Evolutionary conservation across 2,797 vertebrate genomes (phyloP).

Genomic region (Tinamus major): DNA sequence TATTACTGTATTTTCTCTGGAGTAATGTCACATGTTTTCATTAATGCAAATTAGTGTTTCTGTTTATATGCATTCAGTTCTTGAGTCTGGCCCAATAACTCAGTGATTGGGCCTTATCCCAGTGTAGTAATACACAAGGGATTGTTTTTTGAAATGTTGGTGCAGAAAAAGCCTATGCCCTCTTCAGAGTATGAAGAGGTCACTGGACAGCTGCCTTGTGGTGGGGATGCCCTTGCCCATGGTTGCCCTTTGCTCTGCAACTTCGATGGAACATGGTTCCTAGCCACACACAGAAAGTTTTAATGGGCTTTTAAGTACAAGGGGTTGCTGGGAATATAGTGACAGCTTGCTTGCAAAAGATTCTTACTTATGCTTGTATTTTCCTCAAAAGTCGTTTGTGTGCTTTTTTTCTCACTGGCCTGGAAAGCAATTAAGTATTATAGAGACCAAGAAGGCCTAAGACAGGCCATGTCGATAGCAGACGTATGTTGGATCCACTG

Average conservation of each 20-base stretch:
- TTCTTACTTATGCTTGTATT: not conserved
- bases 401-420: not conserved
- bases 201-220: not conserved
- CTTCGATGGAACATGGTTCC: not conserved
- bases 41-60: not conserved
- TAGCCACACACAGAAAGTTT: not conserved
- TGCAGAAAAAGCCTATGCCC: not conserved
- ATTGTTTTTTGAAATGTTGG: not conserved
- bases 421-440: not conserved
- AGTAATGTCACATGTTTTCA: not conserved
- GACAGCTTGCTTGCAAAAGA: not conserved
- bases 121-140: accelerated
- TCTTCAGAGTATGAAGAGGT: not conserved
- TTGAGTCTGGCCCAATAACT: not conserved
- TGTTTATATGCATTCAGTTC: not conserved
- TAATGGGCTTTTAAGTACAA: not conserved
- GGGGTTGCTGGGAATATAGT: not conserved
- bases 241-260: not conserved
- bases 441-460: not conserved
- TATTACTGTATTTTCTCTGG: not conserved
- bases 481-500: not conserved
- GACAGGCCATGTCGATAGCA: not conserved
- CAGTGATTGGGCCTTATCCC: not conserved
- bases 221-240: not conserved
- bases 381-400: not conserved